Base-by-base conservation (phyloP, 2,113 vertebrate genomes). In the Scophthalmus maximus region DNA sequence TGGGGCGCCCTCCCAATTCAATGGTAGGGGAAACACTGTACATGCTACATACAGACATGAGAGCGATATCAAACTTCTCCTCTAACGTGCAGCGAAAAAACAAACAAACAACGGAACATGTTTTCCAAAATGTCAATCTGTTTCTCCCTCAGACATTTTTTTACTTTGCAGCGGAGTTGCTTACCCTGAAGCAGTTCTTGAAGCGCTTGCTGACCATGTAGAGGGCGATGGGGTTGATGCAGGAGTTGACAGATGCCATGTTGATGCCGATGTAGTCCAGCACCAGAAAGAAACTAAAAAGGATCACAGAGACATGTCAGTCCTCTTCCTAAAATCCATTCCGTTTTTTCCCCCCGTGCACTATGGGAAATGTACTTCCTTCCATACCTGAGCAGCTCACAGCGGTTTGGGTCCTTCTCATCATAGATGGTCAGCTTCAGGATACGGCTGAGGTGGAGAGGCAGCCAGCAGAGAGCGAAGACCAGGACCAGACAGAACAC, bases 181-280 rank as follows among this genome's bases (percentile, higher is more conserved):
- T 94, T 94, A 99, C 98, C 96, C 96, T 95, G 93, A 99, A 99
- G 85, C 97, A 99, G 85, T 91, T 98, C 91, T 98, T 98, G 92
- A 97, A 99, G 83, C 96, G 96, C 87, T 98, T 97, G 96, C 98
- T 99, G 92, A 99, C 97, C 91, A 98, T 93, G 87, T 98, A 99
- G 26, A 99, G 94, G 86, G 97, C 97, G 36, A 99, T 96, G 0
- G 98, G 98, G 87, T 99, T 99, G 89, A 99, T 99, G 88, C 98
- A 99, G 77, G 97, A 99, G 91, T 99, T 99, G 84, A 98, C 77
- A 1, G 97, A 96, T 23, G 98, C 97, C 97, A 98, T 97, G 79
- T 98, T 99, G 88, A 99, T 97, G 40, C 97, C 97, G 0, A 98
- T 96, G 85, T 99, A 98, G 87, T 97, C 96, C 91, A 98, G 85